Evolutionary conservation across 2,888 invertebrate species (phyloP).

Genomic region (Lasioglossum marginatum): DNA sequence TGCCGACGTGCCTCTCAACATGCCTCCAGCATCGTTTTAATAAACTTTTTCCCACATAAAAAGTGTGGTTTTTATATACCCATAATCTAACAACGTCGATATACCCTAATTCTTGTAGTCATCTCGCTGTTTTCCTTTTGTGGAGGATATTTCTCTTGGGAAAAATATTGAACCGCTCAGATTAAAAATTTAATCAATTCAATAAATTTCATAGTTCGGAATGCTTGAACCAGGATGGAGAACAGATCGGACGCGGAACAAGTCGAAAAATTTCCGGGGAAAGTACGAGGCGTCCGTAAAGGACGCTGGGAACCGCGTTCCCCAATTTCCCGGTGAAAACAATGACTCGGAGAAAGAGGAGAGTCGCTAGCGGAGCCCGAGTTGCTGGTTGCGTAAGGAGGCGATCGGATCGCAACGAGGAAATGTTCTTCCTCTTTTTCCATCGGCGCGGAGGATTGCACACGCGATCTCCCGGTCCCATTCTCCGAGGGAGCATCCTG

Average conservation of each 20-base stretch:
- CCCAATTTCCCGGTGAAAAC: conserved; percentile 51
- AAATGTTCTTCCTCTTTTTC: conserved; percentile 29
- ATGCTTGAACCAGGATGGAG: neutral
- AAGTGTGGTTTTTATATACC: no score
- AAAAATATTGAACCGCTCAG: no score
- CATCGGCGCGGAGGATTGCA: conserved; percentile 10
- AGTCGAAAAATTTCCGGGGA: conserved; percentile 11
- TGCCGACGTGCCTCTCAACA: no score
- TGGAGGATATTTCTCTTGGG: no score
- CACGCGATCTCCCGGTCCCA: conserved; percentile 41
- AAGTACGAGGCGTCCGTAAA: conserved; percentile 14
- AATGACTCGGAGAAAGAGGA: conserved; percentile 48
- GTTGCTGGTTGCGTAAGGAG: conserved; percentile 40
- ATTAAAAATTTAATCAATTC: no score
- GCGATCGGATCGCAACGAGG: conserved; percentile 21
- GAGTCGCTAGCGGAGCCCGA: conserved; percentile 1
- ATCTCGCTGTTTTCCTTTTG: no score
- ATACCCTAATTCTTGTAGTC: no score
- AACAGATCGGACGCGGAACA: neutral
- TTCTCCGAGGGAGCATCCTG: conserved; percentile 5
- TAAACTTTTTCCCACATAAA: no score
- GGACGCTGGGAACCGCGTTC: conserved; percentile 38
- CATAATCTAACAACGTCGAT: no score
- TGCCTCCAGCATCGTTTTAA: no score
- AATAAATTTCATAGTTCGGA: no score